Evolutionary conservation across 2,888 invertebrate genomes (phyloP).

Genomic region (Phrixothrix hirtus): DNA sequence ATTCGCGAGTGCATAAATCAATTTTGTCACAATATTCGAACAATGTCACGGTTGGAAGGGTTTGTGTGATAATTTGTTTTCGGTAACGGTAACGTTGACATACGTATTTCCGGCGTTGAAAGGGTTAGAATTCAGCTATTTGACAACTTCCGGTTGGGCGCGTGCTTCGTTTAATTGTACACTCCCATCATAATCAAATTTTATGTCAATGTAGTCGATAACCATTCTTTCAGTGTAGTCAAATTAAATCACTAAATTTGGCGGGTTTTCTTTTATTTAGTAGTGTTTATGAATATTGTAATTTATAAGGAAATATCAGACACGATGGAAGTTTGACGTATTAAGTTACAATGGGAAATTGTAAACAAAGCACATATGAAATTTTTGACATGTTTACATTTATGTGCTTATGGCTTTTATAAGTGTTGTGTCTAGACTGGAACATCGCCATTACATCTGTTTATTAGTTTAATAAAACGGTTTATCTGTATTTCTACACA

Average conservation of each 20-base stretch:
- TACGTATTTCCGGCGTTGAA: conserved; percentile 34
- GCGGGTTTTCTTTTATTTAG: no score
- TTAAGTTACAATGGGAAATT: background rate
- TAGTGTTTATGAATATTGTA: no score
- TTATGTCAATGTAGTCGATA: background rate
- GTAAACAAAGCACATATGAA: background rate
- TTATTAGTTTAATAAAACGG: background rate
- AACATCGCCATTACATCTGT: background rate
- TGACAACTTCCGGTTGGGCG: conserved; percentile 47
- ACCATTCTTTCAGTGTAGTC: no score
- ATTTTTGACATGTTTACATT: conserved; percentile 17
- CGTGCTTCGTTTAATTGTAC: conserved; percentile 45
- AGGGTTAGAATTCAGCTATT: conserved; percentile 45
- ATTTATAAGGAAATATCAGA: background rate
- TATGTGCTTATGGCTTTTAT: background rate
- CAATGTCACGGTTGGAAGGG: conserved; percentile 1
- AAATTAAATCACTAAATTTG: no score
- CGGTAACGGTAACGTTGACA: conserved; percentile 24
- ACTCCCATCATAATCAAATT: conserved; percentile 24
- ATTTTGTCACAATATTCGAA: background rate
- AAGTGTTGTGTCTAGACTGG: conserved; percentile 15
- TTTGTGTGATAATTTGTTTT: conserved; percentile 17
- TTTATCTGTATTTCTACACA: background rate
- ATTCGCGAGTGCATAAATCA: background rate
- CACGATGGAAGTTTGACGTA: conserved; percentile 1